Evolutionary conservation across 2,797 vertebrate genomes (phyloP).

Genomic region (Microhierax caerulescens): DNA sequence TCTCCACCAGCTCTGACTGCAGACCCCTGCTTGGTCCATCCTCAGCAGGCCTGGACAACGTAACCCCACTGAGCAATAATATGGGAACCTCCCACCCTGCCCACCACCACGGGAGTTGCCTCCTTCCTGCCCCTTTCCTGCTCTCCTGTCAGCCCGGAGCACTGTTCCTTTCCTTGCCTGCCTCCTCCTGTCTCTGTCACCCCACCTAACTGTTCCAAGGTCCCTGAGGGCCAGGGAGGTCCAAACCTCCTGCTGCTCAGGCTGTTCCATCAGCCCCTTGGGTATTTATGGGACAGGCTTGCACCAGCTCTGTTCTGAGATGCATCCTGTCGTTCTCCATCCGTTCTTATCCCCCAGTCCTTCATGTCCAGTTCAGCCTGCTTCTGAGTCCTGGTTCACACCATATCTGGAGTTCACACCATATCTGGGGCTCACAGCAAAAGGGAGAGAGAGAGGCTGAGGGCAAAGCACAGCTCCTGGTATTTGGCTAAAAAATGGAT

Average conservation of each 20-base stretch:
- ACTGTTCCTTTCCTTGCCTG: not conserved
- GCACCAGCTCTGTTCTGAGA: not conserved
- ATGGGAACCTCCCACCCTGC: not conserved
- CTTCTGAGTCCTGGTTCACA: not conserved
- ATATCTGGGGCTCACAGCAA: not conserved
- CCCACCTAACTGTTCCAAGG: not conserved
- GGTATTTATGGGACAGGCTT: not conserved
- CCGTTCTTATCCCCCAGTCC: accelerated
- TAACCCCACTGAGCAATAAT: not conserved
- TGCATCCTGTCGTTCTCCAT: not conserved
- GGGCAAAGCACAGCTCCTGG: not conserved
- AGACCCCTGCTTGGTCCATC: not conserved
- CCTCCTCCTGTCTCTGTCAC: not conserved
- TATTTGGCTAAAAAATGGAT: not conserved
- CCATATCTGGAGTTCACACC: not conserved
- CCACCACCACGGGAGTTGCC: not conserved
- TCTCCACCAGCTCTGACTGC: not conserved
- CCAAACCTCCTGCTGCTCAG: not conserved
- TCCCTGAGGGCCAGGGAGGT: not conserved
- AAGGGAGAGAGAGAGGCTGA: not conserved
- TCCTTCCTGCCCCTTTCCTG: not conserved
- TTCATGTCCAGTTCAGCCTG: not conserved
- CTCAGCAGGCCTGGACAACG: not conserved
- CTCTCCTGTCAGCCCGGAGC: not conserved
- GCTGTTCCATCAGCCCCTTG: not conserved